Percentiles rank a stretch among this genome's conserved stretches.
phyloP scores from a whole-genome alignment of 1,140 invertebrate species.

The Stegodyphus dumicola region DNA sequence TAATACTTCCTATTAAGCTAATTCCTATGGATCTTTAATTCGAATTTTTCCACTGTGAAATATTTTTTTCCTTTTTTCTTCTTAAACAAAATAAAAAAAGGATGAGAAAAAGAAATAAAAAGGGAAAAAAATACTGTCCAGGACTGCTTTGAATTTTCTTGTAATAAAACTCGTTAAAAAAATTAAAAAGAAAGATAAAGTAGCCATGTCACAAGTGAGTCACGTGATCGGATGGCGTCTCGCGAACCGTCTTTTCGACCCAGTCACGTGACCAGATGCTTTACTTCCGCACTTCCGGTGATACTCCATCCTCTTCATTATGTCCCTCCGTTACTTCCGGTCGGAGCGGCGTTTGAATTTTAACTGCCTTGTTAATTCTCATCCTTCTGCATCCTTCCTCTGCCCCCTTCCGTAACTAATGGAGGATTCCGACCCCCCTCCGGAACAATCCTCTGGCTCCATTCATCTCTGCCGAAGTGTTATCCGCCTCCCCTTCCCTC shows the following conservation, averaged over 20 bases:
- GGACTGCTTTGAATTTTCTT: no score
- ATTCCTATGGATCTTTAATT: no score
- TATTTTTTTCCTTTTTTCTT: no score
- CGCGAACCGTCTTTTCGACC: slow-evolving; percentile 48
- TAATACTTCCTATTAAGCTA: no score
- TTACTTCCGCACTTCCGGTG: slow-evolving; percentile 57
- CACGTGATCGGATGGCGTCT: slow-evolving; percentile 46
- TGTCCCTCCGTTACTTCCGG: slow-evolving; percentile 56
- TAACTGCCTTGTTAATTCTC: slow-evolving; percentile 60
- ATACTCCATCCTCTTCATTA: slow-evolving; percentile 58
- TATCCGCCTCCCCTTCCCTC: neutral
- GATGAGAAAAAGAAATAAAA: no score
- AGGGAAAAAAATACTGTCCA: no score
- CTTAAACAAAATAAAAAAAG: no score
- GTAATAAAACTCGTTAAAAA: neutral
- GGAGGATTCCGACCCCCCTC: slow-evolving; percentile 19
- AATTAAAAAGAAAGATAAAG: neutral
- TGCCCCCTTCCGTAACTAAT: slow-evolving; percentile 36
- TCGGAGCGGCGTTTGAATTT: slow-evolving; percentile 57
- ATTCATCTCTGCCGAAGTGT: slow-evolving; percentile 8
- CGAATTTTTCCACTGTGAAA: no score
- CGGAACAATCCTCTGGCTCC: neutral
- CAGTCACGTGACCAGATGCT: slow-evolving; percentile 55
- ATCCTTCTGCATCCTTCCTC: neutral
- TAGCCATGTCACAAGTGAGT: slow-evolving; percentile 23